Conservation (phyloP, 2,888 invertebrate genomes). For the Neoaliturus tenellus region DNA sequence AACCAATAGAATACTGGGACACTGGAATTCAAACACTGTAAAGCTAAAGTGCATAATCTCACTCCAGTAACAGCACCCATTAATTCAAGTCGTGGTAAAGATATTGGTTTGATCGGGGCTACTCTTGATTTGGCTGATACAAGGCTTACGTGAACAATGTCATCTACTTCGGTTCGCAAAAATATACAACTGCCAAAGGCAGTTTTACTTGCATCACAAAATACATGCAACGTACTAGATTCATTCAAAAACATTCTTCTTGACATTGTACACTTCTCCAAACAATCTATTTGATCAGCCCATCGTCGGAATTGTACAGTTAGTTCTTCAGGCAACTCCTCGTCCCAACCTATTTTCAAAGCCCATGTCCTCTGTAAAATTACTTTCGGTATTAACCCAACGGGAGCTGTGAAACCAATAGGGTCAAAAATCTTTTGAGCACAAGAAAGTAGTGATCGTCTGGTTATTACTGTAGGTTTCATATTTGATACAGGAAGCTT, state of each 20-base stretch:
- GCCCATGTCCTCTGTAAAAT: constrained; percentile 62
- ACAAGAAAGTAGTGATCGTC: constrained; percentile 49
- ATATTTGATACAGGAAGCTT: too few species aligned
- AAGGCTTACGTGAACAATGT: constrained; percentile 60
- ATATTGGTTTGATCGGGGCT: constrained; percentile 63
- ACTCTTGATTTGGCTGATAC: constrained; percentile 66
- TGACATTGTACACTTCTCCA: not conserved
- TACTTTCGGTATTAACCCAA: constrained; percentile 60
- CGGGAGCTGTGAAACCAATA: constrained; percentile 62
- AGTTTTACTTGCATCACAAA: constrained; percentile 65
- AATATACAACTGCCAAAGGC: constrained; percentile 67
- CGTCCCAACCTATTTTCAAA: constrained; percentile 52
- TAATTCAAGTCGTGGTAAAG: constrained; percentile 68
- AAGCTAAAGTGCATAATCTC: too few species aligned
- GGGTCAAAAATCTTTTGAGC: constrained; percentile 64
- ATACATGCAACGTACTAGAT: constrained; percentile 63
- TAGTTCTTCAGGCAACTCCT: not conserved
- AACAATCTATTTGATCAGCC: not conserved
- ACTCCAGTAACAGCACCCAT: too few species aligned
- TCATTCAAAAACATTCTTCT: constrained; percentile 31
- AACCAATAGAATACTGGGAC: constrained; percentile 47
- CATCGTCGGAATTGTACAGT: constrained; percentile 26
- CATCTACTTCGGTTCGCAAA: constrained; percentile 58
- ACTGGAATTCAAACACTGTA: constrained; percentile 67
- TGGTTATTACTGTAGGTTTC: too few species aligned